Percentiles rank a stretch among this genome's conserved stretches.
Conservation (phyloP, 1,140 invertebrate genomes). For the Zaprionus ghesquierei region DNA sequence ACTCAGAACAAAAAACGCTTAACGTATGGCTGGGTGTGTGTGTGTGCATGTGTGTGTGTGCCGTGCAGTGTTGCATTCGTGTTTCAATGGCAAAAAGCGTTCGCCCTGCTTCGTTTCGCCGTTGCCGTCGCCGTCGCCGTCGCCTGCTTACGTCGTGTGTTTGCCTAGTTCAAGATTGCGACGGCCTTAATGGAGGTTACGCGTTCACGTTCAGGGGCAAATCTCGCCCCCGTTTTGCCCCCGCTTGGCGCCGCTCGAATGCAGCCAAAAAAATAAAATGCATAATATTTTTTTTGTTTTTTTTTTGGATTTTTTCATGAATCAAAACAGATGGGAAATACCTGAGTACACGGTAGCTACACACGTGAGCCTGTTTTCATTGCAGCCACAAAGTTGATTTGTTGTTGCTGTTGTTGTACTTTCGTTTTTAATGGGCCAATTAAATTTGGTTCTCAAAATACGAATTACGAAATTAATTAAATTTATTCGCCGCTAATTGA, state of each 20-base stretch:
- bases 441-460: neutral
- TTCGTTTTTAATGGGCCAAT: slow-evolving; percentile 43
- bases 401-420: slow-evolving; percentile 46
- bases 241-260: neutral
- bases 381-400: slow-evolving; percentile 1
- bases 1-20: slow-evolving; percentile 35
- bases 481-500: slow-evolving; percentile 43
- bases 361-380: slow-evolving; percentile 23
- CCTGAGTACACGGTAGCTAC: too few species aligned
- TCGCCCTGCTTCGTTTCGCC: slow-evolving; percentile 10
- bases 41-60: neutral
- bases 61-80: slow-evolving; percentile 60
- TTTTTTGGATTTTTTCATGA: neutral
- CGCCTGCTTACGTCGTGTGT: slow-evolving; percentile 25
- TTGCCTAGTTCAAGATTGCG: slow-evolving; percentile 71
- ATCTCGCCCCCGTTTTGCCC: slow-evolving; percentile 3
- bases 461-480: slow-evolving; percentile 11
- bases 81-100: slow-evolving; percentile 42
- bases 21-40: slow-evolving; percentile 1
- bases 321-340: slow-evolving; percentile 12
- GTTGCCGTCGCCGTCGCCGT: neutral
- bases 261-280: slow-evolving; percentile 23
- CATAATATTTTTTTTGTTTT: neutral
- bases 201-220: slow-evolving; percentile 78
- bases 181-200: slow-evolving; percentile 78